Conservation (phyloP, 2,113 vertebrate species). For the Trichechus manatus region DNA sequence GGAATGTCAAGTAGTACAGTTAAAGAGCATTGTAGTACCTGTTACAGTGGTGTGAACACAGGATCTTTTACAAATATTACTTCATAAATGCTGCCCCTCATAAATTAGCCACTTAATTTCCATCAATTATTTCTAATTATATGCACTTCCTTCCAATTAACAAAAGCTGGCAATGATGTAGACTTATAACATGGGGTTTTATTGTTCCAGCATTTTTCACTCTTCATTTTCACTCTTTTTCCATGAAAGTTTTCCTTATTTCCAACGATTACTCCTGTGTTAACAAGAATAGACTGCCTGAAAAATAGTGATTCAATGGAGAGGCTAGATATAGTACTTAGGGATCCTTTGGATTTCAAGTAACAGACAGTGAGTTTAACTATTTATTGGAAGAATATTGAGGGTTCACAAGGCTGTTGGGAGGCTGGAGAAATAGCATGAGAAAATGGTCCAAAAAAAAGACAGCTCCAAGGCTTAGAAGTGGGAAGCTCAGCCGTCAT, state of each 20-base stretch:
- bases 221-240: constrained; percentile 64
- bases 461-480: neutral
- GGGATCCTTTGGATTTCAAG: neutral
- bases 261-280: neutral
- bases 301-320: neutral
- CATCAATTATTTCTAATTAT: constrained; percentile 63
- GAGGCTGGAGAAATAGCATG: neutral
- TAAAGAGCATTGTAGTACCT: neutral
- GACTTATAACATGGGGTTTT: neutral
- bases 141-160: constrained; percentile 53
- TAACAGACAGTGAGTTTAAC: neutral
- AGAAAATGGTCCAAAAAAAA: neutral
- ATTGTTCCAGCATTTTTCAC: constrained; percentile 45
- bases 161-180: constrained; percentile 36
- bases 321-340: neutral
- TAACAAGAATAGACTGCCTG: neutral
- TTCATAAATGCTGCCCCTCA: constrained; percentile 30
- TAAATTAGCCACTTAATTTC: constrained; percentile 59
- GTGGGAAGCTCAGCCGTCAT: neutral
- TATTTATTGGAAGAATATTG: neutral
- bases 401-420: neutral
- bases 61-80: neutral
- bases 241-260: neutral
- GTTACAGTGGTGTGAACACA: neutral
- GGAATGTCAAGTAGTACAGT: neutral